Evolutionary conservation across 2,797 vertebrate genomes (phyloP).

Genomic region (Champsocephalus gunnari): DNA sequence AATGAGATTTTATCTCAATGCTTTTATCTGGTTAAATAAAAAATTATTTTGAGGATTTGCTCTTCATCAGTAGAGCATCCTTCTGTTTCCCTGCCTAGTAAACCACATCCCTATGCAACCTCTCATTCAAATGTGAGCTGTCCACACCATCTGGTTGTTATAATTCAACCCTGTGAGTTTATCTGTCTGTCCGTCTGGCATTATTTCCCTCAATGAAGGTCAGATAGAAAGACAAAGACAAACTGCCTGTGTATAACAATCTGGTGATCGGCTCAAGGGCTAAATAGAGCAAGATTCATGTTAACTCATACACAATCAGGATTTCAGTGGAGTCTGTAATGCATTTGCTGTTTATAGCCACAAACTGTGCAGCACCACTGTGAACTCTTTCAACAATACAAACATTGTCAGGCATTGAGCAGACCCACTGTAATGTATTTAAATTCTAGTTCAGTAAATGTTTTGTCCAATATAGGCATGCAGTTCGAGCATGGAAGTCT

Average conservation of each 20-base stretch:
- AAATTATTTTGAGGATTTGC: slow-evolving; percentile 24
- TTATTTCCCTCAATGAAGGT: slow-evolving; percentile 29
- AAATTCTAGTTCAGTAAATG: neutral
- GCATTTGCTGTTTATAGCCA: neutral
- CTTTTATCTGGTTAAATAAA: too few relatives aligned
- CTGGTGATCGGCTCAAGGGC: slow-evolving; percentile 31
- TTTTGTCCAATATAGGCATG: neutral
- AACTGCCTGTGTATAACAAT: slow-evolving; percentile 40
- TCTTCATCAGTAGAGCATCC: slow-evolving; percentile 3
- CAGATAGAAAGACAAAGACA: slow-evolving; percentile 31
- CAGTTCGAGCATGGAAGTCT: neutral
- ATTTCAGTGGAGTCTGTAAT: slow-evolving; percentile 14
- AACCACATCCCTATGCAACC: slow-evolving; percentile 39
- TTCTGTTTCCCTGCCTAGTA: slow-evolving; percentile 33
- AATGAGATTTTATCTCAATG: too few relatives aligned
- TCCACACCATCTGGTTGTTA: slow-evolving; percentile 51
- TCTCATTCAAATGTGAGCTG: slow-evolving; percentile 52
- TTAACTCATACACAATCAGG: slow-evolving; percentile 1
- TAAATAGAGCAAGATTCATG: slow-evolving; percentile 20
- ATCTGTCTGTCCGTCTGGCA: slow-evolving; percentile 35
- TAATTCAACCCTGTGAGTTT: slow-evolving; percentile 32
- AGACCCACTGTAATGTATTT: neutral
- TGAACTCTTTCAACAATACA: neutral
- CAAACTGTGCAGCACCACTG: neutral
- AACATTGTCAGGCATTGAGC: slow-evolving; percentile 4